Evolutionary conservation across 2,888 invertebrate species (phyloP), one percentile per base, ranked within the genome.

Genomic region (Hydriomena furcata): DNA sequence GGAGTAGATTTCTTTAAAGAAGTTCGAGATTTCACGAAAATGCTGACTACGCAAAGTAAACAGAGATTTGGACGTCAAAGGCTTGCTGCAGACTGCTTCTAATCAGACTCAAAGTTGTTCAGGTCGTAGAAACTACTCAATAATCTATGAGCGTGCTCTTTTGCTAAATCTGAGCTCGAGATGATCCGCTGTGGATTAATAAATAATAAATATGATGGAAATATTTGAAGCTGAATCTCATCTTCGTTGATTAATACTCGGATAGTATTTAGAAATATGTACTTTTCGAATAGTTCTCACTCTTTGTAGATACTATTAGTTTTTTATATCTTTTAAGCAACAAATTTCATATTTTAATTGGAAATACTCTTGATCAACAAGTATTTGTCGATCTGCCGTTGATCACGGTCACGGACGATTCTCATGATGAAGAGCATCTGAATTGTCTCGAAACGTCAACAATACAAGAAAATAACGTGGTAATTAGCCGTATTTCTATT

Each of bases 71-170:
- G 25, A 7, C 45, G 45, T 41, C 41, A 41, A 52, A 52, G 45
- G 35, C 20, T 10, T 10, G 25, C 2, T 10, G 7, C 11, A 24
- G 30, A 1, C 20, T 43, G 25, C 24, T 45, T 51, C 36, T 52
- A 52, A 52, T 52, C 46, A 52, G 46, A 5, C 42, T 27, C 7
- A 31, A 36, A 40, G 32, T 25, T 38, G 23, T n/a, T 17, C 6
- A 8, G 23, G 7, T 6, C 31, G 7, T 13, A 44, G 13, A 7
- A 36, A 31, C 44, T 45, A 31, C 13, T 36, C 4, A 1, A 7
- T 36, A 36, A 10, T 44, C 36, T 30, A 5, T 20, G 10, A 12
- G 25, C 23, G 28, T 44, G 11, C 17, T 38, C 30, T 45, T 36
- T 23, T 8, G 35, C 24, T 7, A 25, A 50, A 41, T 37, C 40